Conservation (phyloP, 2,888 invertebrate genomes). For the Adelphocoris suturalis region DNA sequence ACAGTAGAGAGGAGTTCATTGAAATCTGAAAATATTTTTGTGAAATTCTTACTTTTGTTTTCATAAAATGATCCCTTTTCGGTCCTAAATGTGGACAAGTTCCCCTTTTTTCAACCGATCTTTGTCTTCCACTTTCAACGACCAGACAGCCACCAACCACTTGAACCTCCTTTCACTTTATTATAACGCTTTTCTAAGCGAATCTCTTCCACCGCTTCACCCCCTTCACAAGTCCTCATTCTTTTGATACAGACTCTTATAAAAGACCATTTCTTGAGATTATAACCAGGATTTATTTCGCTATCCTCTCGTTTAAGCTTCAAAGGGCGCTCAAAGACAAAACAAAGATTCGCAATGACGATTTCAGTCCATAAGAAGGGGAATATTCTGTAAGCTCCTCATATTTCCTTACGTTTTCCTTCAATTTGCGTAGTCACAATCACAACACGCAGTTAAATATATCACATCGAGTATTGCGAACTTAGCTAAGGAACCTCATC, state of each 20-base stretch:
- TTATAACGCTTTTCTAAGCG: constrained; percentile 19
- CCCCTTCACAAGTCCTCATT: background rate
- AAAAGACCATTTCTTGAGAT: background rate
- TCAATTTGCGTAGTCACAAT: too few relatives aligned
- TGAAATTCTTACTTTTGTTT: background rate
- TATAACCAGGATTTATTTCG: background rate
- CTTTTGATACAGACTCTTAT: background rate
- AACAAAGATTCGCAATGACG: too few relatives aligned
- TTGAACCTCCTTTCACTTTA: background rate
- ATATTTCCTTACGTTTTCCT: too few relatives aligned
- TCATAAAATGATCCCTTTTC: background rate
- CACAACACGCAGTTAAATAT: too few relatives aligned
- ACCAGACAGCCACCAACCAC: background rate
- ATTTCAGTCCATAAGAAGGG: too few relatives aligned
- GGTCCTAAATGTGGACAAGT: background rate
- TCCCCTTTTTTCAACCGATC: background rate
- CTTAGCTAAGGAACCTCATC: too few relatives aligned
- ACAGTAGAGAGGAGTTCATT: too few relatives aligned
- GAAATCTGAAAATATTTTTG: too few relatives aligned
- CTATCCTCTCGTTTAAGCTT: background rate
- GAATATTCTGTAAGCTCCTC: too few relatives aligned
- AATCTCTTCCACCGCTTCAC: background rate
- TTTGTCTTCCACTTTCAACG: too few relatives aligned
- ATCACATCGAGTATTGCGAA: too few relatives aligned
- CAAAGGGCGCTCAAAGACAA: background rate